These are phyloP conservation scores for Albula goreensis DNA, from an alignment of 2,113 vertebrate genomes.

Conservation along the genomic window DNA sequence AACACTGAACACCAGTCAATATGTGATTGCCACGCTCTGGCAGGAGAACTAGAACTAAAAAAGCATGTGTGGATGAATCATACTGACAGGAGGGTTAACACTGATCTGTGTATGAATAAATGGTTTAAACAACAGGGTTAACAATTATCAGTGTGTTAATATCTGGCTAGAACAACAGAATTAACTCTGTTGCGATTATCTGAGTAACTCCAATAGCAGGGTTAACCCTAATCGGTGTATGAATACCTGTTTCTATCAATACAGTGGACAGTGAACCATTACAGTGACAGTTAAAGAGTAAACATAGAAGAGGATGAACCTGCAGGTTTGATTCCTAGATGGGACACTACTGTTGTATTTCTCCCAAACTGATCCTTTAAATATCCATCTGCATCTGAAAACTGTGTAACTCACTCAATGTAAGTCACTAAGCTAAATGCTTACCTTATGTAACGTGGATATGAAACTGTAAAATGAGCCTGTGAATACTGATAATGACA, in stretches of 20 bases:
- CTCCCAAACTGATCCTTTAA: too few relatives aligned
- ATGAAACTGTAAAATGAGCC: background rate
- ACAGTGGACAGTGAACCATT: conserved; percentile 30
- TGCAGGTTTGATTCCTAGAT: too few relatives aligned
- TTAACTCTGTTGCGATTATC: background rate
- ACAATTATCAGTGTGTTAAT: background rate
- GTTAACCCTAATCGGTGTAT: conserved; percentile 25
- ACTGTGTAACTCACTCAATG: too few relatives aligned
- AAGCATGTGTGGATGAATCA: background rate
- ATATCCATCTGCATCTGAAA: too few relatives aligned
- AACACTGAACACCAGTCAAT: background rate
- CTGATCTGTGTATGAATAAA: background rate
- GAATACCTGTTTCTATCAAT: conserved; percentile 31
- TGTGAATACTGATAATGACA: background rate
- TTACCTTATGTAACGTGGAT: background rate
- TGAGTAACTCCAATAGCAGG: conserved; percentile 27
- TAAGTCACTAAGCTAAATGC: too few relatives aligned
- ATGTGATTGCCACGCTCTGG: background rate
- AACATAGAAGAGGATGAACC: too few relatives aligned
- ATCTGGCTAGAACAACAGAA: background rate
- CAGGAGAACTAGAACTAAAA: background rate
- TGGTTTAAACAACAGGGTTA: background rate
- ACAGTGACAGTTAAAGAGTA: too few relatives aligned
- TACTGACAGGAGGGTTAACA: background rate
- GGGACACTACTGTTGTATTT: too few relatives aligned